phyloP scores from a whole-genome alignment of 2,113 vertebrate genomes.

The Mobula birostris region DNA sequence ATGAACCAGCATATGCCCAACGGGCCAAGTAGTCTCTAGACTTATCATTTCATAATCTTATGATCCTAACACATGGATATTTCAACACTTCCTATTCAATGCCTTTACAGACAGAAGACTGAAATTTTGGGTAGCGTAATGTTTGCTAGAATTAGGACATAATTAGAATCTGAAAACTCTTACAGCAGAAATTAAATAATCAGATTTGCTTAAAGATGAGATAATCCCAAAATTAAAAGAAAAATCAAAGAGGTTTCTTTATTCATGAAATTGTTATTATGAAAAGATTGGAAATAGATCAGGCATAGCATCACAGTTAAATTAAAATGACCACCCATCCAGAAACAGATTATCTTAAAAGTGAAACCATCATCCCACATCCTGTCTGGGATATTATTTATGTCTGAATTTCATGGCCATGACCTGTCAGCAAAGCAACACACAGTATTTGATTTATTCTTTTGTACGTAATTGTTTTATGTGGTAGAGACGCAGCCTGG shows the following conservation, averaged over 20 bases:
- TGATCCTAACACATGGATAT: neutral
- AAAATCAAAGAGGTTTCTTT: neutral
- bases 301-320: neutral
- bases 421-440: neutral
- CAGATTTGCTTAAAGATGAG: neutral
- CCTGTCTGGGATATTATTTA: neutral
- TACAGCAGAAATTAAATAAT: neutral
- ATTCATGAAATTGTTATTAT: neutral
- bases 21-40: too few species aligned
- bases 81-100: neutral
- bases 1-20: too few species aligned
- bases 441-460: neutral
- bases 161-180: neutral
- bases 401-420: slow-evolving; percentile 2
- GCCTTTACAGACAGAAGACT: neutral
- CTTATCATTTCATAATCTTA: too few species aligned
- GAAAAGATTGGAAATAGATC: neutral
- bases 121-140: neutral
- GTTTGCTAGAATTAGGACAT: neutral
- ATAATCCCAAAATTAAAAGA: neutral
- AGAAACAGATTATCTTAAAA: slow-evolving; percentile 1
- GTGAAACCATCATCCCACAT: slow-evolving; percentile 11
- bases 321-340: slow-evolving; percentile 19
- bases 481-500: neutral
- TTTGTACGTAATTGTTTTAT: neutral